A percentile compares a stretch with the other conserved stretches of the same genome.
phyloP scores from a whole-genome alignment of 2,888 invertebrate genomes.

The Acronicta alni region DNA sequence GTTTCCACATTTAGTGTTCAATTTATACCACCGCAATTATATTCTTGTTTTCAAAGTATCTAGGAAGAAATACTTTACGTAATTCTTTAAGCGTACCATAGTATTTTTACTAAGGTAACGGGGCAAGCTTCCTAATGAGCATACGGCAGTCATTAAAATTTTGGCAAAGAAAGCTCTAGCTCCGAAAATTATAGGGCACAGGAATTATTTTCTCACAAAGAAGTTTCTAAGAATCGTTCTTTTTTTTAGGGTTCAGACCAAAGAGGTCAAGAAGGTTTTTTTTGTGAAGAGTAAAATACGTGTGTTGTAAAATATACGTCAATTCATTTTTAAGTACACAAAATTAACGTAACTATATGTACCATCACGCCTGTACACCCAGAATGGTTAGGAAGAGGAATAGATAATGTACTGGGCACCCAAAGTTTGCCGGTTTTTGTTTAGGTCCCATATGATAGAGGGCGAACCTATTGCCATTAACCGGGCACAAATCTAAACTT shows the following conservation, averaged over 20 bases:
- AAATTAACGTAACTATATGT: no score
- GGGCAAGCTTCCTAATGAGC: neutral
- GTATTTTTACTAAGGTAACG: neutral
- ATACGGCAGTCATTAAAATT: constrained; percentile 2
- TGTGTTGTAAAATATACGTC: neutral
- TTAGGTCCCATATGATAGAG: no score
- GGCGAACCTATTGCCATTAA: no score
- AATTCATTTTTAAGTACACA: no score
- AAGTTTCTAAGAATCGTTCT: neutral
- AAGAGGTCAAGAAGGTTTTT: no score
- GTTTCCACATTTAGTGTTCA: constrained; percentile 3
- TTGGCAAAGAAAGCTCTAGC: neutral
- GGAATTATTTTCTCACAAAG: neutral
- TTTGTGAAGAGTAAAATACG: neutral
- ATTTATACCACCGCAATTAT: constrained; percentile 7
- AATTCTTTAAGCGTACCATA: neutral
- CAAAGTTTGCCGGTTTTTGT: no score
- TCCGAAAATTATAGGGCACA: neutral
- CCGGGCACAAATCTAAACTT: no score
- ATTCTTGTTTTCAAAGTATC: neutral
- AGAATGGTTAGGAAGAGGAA: no score
- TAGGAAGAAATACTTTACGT: neutral
- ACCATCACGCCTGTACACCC: no score
- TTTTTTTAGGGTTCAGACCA: neutral
- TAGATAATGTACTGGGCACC: no score